Conservation (phyloP, 1,140 invertebrate genomes). For the Ceratitis capitata region DNA sequence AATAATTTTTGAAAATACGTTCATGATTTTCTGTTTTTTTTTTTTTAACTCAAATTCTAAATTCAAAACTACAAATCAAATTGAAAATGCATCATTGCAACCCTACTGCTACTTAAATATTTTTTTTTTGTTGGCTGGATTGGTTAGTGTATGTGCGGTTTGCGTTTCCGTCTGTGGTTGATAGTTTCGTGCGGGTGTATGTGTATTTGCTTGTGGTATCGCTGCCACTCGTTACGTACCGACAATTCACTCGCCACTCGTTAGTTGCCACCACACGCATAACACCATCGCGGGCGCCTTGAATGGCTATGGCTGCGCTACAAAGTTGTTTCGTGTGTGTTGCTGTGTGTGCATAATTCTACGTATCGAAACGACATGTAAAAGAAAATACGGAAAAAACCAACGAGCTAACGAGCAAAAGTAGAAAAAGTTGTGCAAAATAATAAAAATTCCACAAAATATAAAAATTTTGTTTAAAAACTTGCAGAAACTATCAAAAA, state of each 20-base stretch:
- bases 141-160: slow-evolving; percentile 16
- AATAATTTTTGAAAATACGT: not conserved
- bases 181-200: slow-evolving; percentile 24
- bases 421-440: slow-evolving; percentile 62
- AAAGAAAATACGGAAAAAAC: slow-evolving; percentile 43
- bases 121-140: slow-evolving; percentile 12
- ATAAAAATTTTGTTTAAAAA: slow-evolving; percentile 29
- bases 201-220: slow-evolving; percentile 22
- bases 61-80: too few species aligned
- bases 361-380: slow-evolving; percentile 57
- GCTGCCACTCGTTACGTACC: slow-evolving; percentile 2
- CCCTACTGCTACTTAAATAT: not conserved
- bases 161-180: slow-evolving; percentile 25
- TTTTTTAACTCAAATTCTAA: not conserved
- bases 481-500: slow-evolving; percentile 19
- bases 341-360: slow-evolving; percentile 55
- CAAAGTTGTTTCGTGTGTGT: slow-evolving; percentile 43
- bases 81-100: too few species aligned
- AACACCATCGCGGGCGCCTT: slow-evolving; percentile 29
- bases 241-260: slow-evolving; percentile 31
- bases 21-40: not conserved
- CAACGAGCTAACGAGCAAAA: slow-evolving; percentile 43
- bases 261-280: slow-evolving; percentile 1
- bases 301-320: slow-evolving; percentile 15
- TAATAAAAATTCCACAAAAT: slow-evolving; percentile 50